Evolutionary conservation across 2,888 invertebrate species (phyloP).

Genomic region (Clunio marinus): DNA sequence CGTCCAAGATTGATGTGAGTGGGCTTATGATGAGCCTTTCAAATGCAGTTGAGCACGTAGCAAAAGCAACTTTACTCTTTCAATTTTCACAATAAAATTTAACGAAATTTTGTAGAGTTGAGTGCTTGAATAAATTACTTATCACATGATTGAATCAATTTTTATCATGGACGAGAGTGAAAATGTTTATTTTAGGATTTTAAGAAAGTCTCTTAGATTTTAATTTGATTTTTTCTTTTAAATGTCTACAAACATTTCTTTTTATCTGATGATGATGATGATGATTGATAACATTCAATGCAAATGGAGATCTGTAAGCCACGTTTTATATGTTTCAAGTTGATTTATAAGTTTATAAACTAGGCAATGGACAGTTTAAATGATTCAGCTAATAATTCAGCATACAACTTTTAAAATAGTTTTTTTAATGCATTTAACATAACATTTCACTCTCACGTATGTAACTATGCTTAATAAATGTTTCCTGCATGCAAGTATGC

Average conservation of each 20-base stretch:
- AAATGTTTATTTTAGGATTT: too few relatives aligned
- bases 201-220: too few relatives aligned
- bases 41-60: constrained; percentile 28
- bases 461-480: too few relatives aligned
- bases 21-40: constrained; percentile 19
- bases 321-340: background rate
- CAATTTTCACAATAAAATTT: background rate
- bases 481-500: too few relatives aligned
- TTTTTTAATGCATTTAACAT: background rate
- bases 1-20: background rate
- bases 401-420: background rate
- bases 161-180: background rate
- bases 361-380: background rate
- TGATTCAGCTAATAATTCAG: background rate
- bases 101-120: background rate
- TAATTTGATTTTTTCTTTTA: too few relatives aligned
- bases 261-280: too few relatives aligned
- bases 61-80: constrained; percentile 7
- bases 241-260: too few relatives aligned
- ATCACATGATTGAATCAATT: constrained; percentile 16
- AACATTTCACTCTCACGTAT: too few relatives aligned
- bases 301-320: background rate
- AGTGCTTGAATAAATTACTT: background rate
- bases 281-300: background rate
- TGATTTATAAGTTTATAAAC: background rate